Evolutionary conservation across 1,140 invertebrate genomes (phyloP).

Genomic region (Arion vulgaris): DNA sequence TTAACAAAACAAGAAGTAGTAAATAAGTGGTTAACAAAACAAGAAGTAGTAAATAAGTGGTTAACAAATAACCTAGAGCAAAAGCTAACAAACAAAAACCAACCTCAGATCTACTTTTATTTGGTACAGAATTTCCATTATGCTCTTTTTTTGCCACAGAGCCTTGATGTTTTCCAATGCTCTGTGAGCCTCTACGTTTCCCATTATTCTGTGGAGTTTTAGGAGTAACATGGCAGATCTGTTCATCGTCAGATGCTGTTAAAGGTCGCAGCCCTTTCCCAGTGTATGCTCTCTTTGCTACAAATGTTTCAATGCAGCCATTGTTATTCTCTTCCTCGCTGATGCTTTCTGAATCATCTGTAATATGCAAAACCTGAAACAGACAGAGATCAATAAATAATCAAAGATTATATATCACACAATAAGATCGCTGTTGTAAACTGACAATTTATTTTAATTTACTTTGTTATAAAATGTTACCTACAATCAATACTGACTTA

Average conservation of each 20-base stretch:
- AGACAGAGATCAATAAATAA: too few relatives aligned
- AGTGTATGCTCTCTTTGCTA: conserved; percentile 4
- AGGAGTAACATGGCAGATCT: neutral
- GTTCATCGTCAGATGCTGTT: neutral
- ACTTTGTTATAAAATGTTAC: too few relatives aligned
- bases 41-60: too few relatives aligned
- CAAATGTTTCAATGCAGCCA: neutral
- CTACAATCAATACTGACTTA: too few relatives aligned
- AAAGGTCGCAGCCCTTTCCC: neutral
- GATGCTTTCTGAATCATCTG: neutral
- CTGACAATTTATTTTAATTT: too few relatives aligned
- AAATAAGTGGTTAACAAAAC: too few relatives aligned
- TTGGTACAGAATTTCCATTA: conserved; percentile 4
- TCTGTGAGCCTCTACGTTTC: neutral
- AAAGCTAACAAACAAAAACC: too few relatives aligned
- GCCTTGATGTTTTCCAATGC: too few relatives aligned
- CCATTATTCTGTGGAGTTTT: neutral
- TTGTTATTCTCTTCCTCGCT: conserved; percentile 14
- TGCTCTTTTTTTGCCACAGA: neutral
- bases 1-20: too few relatives aligned
- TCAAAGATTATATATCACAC: too few relatives aligned
- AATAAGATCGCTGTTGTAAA: too few relatives aligned
- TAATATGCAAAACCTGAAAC: conserved; percentile 24
- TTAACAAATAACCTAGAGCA: too few relatives aligned
- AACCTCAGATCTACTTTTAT: neutral